Percentiles rank a stretch among this genome's conserved stretches.
Conservation (phyloP, 2,113 vertebrate species). For the Heloderma charlesbogerti region DNA sequence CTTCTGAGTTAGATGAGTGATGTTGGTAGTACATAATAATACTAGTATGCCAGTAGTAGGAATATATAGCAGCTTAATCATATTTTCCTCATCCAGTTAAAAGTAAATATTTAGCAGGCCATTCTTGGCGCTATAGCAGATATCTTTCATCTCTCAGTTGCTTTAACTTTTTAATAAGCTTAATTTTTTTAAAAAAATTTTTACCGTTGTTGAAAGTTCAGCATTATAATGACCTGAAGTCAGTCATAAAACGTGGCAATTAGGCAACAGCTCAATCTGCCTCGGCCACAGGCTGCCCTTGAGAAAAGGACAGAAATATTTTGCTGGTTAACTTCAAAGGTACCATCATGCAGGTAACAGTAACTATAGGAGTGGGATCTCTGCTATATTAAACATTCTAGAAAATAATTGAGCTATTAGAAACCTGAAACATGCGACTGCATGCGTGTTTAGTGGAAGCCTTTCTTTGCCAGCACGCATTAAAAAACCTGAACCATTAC, state of each 20-base stretch:
- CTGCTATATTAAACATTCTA: neutral
- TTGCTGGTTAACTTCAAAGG: conserved; percentile 38
- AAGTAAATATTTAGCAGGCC: conserved; percentile 56
- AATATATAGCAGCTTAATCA: neutral
- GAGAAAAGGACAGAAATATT: conserved; percentile 49
- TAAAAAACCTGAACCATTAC: neutral
- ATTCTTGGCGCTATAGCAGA: conserved; percentile 21
- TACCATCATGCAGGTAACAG: conserved; percentile 19
- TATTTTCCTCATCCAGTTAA: conserved; percentile 57
- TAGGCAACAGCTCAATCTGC: conserved; percentile 56
- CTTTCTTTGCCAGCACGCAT: neutral
- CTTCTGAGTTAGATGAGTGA: too few species aligned
- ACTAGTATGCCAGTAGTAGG: neutral
- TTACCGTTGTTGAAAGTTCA: conserved; percentile 12
- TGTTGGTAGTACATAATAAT: neutral
- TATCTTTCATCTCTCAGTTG: conserved; percentile 59
- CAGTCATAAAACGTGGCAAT: conserved; percentile 30
- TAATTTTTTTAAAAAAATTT: conserved; percentile 54
- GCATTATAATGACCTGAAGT: conserved; percentile 53
- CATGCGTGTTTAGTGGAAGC: neutral
- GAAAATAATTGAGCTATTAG: neutral
- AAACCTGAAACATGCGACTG: neutral
- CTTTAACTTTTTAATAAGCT: conserved; percentile 41
- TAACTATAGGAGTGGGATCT: neutral
- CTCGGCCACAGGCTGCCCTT: conserved; percentile 47